These are phyloP conservation scores for Carlito syrichta DNA, from an alignment of 2,113 vertebrate species.

Conservation along the genomic window DNA sequence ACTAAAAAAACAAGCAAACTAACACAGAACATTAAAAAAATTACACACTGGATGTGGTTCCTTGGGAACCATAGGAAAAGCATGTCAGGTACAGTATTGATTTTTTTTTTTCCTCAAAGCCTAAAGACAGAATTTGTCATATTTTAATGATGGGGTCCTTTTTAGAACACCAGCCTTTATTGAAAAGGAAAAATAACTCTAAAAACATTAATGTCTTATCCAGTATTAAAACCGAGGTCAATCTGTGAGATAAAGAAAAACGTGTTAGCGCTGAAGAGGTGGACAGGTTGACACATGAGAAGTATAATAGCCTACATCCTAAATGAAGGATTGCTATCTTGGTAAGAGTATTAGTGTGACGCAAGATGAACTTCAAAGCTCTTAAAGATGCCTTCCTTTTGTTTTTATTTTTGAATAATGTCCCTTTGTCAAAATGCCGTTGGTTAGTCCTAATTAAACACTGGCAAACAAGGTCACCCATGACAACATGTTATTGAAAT, in stretches of 20 bases:
- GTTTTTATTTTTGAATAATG: not conserved
- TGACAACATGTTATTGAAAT: not conserved
- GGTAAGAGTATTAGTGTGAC: not conserved
- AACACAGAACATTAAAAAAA: too few relatives aligned
- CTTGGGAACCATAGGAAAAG: not conserved
- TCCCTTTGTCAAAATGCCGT: not conserved
- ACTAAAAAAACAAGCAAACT: not conserved
- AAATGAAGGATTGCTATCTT: not conserved
- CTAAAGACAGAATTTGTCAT: not conserved
- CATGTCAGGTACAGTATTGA: not conserved
- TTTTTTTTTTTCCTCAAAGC: slow-evolving; percentile 1
- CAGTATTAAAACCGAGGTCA: not conserved
- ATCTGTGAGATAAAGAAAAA: not conserved
- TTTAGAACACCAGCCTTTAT: not conserved
- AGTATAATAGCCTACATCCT: not conserved
- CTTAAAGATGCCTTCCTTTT: not conserved
- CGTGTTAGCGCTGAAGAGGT: not conserved
- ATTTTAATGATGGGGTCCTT: not conserved
- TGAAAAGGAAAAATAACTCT: not conserved
- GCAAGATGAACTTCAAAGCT: not conserved
- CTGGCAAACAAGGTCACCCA: not conserved
- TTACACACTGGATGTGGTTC: not conserved
- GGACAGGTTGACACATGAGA: not conserved
- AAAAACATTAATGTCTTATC: not conserved
- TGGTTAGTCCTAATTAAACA: not conserved